Percentiles rank a stretch among this genome's conserved stretches.
These are phyloP conservation scores for Patella vulgata DNA, from an alignment of 1,140 invertebrate genomes.

Conservation along the genomic window DNA sequence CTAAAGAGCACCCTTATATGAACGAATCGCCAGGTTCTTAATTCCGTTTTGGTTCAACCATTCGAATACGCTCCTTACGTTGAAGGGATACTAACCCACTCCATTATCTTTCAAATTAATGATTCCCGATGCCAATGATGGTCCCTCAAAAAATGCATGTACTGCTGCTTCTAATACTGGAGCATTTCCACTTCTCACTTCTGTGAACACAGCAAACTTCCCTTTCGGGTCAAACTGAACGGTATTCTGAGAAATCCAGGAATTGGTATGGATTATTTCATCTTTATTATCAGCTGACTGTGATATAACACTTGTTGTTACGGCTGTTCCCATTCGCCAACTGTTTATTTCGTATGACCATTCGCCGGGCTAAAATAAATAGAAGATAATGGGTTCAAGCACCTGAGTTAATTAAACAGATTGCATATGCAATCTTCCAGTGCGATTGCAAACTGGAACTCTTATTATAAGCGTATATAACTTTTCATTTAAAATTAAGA, in stretches of 20 bases:
- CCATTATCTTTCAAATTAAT: slow-evolving; percentile 27
- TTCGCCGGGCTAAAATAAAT: slow-evolving; percentile 12
- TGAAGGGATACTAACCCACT: slow-evolving; percentile 15
- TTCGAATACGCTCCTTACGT: too few relatives aligned
- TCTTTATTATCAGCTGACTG: neutral
- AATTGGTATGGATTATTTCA: slow-evolving; percentile 17
- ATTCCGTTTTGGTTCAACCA: too few relatives aligned
- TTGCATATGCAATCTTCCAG: too few relatives aligned
- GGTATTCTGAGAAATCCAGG: slow-evolving; percentile 11
- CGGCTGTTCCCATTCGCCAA: too few relatives aligned
- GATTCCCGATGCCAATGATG: slow-evolving; percentile 11
- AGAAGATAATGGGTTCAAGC: too few relatives aligned
- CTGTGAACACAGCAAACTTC: slow-evolving; percentile 28
- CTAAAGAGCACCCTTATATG: too few relatives aligned
- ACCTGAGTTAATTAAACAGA: too few relatives aligned
- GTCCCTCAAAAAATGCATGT: slow-evolving; percentile 26
- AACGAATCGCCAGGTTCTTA: too few relatives aligned
- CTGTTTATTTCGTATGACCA: slow-evolving; percentile 20
- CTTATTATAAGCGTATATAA: too few relatives aligned
- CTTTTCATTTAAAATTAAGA: too few relatives aligned
- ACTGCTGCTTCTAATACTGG: slow-evolving; percentile 29
- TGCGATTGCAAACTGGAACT: too few relatives aligned
- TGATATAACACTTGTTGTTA: too few relatives aligned
- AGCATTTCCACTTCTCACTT: slow-evolving; percentile 21
- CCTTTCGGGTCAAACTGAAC: slow-evolving; percentile 23